These are phyloP conservation scores for Octomys mimax DNA, from an alignment of 2,797 vertebrate genomes.

Conservation along the genomic window DNA sequence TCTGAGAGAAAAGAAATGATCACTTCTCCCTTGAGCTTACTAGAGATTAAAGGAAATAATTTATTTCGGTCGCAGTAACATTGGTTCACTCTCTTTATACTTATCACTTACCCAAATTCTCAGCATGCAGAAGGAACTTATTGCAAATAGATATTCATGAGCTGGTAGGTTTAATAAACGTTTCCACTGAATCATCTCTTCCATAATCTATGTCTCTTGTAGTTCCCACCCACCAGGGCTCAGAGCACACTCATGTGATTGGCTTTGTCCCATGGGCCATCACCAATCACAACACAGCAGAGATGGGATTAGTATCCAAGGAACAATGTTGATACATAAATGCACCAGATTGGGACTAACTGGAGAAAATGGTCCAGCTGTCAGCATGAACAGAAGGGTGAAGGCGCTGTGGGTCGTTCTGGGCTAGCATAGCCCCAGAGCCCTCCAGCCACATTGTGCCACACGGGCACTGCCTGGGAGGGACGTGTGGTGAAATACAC, in stretches of 20 bases:
- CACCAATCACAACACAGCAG: background rate
- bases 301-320: background rate
- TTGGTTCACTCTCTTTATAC: background rate
- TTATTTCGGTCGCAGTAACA: background rate
- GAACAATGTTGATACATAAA: background rate
- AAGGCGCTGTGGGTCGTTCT: background rate
- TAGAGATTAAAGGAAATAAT: background rate
- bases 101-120: background rate
- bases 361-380: background rate
- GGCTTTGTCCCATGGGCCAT: background rate
- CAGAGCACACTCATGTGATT: background rate
- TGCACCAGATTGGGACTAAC: background rate
- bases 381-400: background rate
- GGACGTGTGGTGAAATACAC: background rate
- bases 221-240: background rate
- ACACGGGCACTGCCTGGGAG: too few relatives aligned
- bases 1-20: background rate
- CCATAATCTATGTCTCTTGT: fast-evolving
- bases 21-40: background rate
- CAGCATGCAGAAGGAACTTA: background rate
- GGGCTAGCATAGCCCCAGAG: background rate
- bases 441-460: fast-evolving
- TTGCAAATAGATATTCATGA: background rate
- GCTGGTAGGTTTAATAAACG: background rate
- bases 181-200: background rate